A percentile compares a stretch with the other conserved stretches of the same genome.
phyloP scores from a whole-genome alignment of 2,888 invertebrate species.

The Plusia festucae region DNA sequence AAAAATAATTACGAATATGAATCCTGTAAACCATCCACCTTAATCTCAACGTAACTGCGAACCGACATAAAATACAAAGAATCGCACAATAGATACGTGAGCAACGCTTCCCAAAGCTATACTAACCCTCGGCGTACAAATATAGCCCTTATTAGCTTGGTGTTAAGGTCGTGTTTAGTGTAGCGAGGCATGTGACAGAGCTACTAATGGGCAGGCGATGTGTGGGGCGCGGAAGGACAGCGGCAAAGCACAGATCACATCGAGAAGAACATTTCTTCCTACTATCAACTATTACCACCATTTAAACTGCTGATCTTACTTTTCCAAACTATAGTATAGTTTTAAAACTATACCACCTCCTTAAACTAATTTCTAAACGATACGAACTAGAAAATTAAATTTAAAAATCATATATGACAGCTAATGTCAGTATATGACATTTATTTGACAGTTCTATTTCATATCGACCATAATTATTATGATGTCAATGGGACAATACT shows the following conservation, averaged over 20 bases:
- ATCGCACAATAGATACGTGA: constrained; percentile 35
- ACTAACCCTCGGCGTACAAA: constrained; percentile 51
- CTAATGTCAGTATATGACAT: background rate
- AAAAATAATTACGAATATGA: too few relatives aligned
- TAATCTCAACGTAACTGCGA: constrained; percentile 10
- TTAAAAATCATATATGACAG: background rate
- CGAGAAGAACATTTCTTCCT: constrained; percentile 46
- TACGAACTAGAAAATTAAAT: background rate
- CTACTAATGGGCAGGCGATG: constrained; percentile 85
- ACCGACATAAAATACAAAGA: constrained; percentile 18
- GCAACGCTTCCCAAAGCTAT: constrained; percentile 65
- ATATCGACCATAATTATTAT: background rate
- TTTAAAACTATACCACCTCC: background rate
- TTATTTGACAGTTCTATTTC: background rate
- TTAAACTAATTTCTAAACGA: background rate
- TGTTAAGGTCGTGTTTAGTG: constrained; percentile 84
- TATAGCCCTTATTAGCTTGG: constrained; percentile 75
- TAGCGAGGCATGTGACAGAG: constrained; percentile 86
- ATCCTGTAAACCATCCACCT: constrained; percentile 38
- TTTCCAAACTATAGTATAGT: background rate
- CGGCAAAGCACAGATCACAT: constrained; percentile 79
- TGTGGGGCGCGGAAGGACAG: constrained; percentile 82
- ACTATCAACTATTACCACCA: background rate
- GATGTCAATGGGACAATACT: background rate
- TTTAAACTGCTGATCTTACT: background rate